phyloP scores from a whole-genome alignment of 2,888 invertebrate genomes.

The Troides aeacus region DNA sequence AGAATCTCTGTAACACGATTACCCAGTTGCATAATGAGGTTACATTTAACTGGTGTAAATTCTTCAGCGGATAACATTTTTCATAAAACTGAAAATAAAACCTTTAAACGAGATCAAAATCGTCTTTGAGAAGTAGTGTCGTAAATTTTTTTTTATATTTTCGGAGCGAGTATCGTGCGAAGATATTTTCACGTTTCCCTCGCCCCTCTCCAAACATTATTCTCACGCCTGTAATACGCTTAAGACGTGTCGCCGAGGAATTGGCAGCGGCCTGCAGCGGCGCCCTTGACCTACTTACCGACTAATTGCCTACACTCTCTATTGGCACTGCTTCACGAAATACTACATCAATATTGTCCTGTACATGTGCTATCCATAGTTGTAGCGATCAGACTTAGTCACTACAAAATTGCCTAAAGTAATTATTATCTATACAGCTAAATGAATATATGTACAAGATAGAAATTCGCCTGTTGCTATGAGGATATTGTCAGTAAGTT shows the following conservation, averaged over 20 bases:
- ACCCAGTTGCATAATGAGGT: neutral
- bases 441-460: too few relatives aligned
- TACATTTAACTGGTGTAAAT: neutral
- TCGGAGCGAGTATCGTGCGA: neutral
- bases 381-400: too few relatives aligned
- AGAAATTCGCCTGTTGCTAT: too few relatives aligned
- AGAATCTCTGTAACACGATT: neutral
- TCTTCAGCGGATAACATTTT: neutral
- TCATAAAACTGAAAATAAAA: neutral
- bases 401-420: too few relatives aligned
- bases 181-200: conserved; percentile 7
- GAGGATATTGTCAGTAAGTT: too few relatives aligned
- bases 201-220: neutral
- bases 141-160: conserved; percentile 5
- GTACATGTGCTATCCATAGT: too few relatives aligned
- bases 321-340: conserved; percentile 50
- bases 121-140: neutral
- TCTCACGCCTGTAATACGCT: neutral
- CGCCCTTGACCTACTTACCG: conserved; percentile 68
- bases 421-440: too few relatives aligned
- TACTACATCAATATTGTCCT: neutral
- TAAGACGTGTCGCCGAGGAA: conserved; percentile 1
- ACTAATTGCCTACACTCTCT: conserved; percentile 48
- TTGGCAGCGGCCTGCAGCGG: conserved; percentile 47
- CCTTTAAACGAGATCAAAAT: neutral